Evolutionary conservation across 2,797 vertebrate genomes (phyloP).

Genomic region (Thamnophis elegans): DNA sequence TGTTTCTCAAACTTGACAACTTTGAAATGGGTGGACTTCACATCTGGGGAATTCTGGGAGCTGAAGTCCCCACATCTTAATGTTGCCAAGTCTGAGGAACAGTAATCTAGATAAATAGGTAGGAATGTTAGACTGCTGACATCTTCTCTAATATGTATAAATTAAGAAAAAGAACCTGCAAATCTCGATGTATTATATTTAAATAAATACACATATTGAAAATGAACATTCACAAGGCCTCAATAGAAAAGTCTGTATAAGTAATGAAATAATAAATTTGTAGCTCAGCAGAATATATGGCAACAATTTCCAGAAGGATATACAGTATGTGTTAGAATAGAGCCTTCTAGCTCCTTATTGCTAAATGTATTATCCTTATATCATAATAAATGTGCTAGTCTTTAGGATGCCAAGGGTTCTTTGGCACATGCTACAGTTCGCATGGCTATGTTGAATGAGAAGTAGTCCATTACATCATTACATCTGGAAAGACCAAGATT

Average conservation of each 20-base stretch:
- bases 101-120: background rate
- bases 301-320: background rate
- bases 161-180: background rate
- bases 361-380: background rate
- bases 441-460: background rate
- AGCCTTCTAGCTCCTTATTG: background rate
- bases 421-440: background rate
- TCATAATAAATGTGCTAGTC: background rate
- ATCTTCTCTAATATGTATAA: background rate
- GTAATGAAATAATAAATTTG: background rate
- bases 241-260: background rate
- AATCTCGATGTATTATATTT: background rate
- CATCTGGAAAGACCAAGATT: background rate
- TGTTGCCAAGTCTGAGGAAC: background rate
- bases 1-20: background rate
- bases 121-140: background rate
- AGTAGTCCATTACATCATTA: background rate
- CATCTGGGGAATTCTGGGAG: background rate
- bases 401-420: background rate
- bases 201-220: background rate
- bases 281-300: background rate
- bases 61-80: background rate
- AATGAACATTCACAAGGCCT: background rate
- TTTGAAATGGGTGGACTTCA: background rate
- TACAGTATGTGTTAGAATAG: background rate